Evolutionary conservation across 2,113 vertebrate genomes (phyloP).

Genomic region (Merops nubicus): DNA sequence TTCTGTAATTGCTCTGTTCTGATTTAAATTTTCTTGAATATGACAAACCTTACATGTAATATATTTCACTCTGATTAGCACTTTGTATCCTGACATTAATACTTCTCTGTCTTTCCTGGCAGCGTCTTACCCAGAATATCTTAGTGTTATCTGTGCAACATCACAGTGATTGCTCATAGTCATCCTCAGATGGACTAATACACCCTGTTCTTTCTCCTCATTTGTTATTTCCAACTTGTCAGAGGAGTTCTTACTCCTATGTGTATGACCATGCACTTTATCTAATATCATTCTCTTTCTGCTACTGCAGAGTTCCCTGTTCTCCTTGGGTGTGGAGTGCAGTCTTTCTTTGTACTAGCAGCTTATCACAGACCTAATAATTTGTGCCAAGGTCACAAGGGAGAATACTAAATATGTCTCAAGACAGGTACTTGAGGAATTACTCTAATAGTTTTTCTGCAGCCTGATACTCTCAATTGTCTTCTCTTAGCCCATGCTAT

Average conservation of each 20-base stretch:
- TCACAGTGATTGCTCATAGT: slow-evolving; percentile 11
- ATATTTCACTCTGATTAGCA: not conserved
- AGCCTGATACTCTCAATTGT: not conserved
- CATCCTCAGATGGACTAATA: not conserved
- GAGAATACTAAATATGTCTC: not conserved
- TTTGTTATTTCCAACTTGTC: slow-evolving; percentile 23
- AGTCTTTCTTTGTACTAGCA: slow-evolving; percentile 1
- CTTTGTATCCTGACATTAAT: not conserved
- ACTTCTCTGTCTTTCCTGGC: not conserved
- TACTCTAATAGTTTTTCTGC: not conserved
- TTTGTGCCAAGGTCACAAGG: not conserved
- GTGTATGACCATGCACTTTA: not conserved
- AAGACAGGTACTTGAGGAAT: not conserved
- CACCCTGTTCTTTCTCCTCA: not conserved
- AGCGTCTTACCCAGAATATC: not conserved
- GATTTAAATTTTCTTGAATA: not conserved
- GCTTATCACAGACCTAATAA: not conserved
- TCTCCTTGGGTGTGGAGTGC: not conserved
- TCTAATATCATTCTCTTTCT: not conserved
- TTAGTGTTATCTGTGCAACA: not conserved
- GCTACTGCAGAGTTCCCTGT: not conserved
- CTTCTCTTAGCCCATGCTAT: not conserved
- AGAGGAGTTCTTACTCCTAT: not conserved
- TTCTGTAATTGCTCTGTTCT: not conserved
- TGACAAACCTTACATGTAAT: not conserved